Base-by-base conservation (phyloP, 2,797 vertebrate genomes). In the Liasis olivaceus region DNA sequence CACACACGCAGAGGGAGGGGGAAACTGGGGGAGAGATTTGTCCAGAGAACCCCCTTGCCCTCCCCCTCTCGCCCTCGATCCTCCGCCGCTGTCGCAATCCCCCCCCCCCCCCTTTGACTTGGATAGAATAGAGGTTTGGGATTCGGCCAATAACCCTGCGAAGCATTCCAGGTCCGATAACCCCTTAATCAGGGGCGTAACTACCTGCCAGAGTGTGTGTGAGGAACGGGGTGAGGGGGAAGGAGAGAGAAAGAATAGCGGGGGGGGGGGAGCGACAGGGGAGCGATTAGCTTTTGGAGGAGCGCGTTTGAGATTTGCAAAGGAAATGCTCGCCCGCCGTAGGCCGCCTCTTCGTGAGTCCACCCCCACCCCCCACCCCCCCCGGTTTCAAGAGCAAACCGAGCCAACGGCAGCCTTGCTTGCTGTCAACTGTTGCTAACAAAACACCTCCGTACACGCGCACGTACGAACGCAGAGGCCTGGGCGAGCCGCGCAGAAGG, bases 181-280 rank as follows among this genome's bases (percentile, higher is more conserved):
- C 81, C 92, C 58, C 66, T 60, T 36, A 54, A 87, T 56, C 63
- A 62, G 17, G 89, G 62, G 22, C 2, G 42, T 90, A 31, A 51
- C 81, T 86, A 91, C 12, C 5, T 13, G 90, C 12, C 3, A 4
- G 91, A 86, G 92, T 94, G 96, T 93, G 95, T 36, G 88, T 13
- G 94, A 94, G 88, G 6, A 11, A 20, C 0, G 42, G 51, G 5
- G 14, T 26, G 22, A 17, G 4, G 5, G 8, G 4, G 47, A n/a
- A 3, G 1, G 15, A 7, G 22, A 14, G 24, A 54, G 51, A 86
- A 6, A 31, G 56, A 17, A 31, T 24, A 84, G 36, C 77, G 9
- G 56, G 56, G 58, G 1, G 8, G 51, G 12, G 31, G 66, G 24
- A 5, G 2, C 31, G 31, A 36, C 69, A 31, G 17, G 15, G 69